Base-by-base conservation (phyloP, 1,140 invertebrate genomes). In the Gonioctena quinquepunctata region DNA sequence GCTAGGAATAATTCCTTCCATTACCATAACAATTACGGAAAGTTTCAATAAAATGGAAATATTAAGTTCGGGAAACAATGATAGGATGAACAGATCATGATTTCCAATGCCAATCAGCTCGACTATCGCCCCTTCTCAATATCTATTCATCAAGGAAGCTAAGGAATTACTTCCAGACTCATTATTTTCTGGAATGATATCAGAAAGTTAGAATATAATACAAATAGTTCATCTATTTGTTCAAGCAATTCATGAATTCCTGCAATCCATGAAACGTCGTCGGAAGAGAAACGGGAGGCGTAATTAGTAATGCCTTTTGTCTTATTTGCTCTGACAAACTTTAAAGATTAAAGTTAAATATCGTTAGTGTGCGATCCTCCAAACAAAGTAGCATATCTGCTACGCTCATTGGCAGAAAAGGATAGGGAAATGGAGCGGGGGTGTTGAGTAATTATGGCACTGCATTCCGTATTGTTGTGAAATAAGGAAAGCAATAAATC, bases 261-360 rank as follows among this genome's bases (percentile, higher is more conserved):
- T 54, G 11, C 50, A 1, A 22, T 54, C 11, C 50, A 54, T 54
- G 50, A 54, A 54, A 54, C 18, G 21, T 22, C 50, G 19, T 22
- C 50, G 19, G 52, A 56, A 11, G 22, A 56, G 22, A 19, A 21
- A 19, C 16, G 52, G 52, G 19, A 19, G 22, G 52, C 52, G 18
- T 18, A 56, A 56, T 56, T 56, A 56, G 52, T 56, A 56, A 18
- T 56, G 52, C 22, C 52, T 18, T 42, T 56, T 56, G 52, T 56
- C 22, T 56, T 56, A 56, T 56, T 56, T 56, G 52, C 52, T 23
- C 13, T 56, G 8, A 56, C 52, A 56, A 56, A 56, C 52, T 56
- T 56, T 56, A 56, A 56, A 56, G 52, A 56, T 56, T 56, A 56
- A 56, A 56, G 52, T 56, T 56, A 56, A 56, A 56, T 56, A 56